Evolutionary conservation across 2,888 invertebrate species (phyloP), one percentile per base, ranked within the genome.

Genomic region (Brachyptera putata): DNA sequence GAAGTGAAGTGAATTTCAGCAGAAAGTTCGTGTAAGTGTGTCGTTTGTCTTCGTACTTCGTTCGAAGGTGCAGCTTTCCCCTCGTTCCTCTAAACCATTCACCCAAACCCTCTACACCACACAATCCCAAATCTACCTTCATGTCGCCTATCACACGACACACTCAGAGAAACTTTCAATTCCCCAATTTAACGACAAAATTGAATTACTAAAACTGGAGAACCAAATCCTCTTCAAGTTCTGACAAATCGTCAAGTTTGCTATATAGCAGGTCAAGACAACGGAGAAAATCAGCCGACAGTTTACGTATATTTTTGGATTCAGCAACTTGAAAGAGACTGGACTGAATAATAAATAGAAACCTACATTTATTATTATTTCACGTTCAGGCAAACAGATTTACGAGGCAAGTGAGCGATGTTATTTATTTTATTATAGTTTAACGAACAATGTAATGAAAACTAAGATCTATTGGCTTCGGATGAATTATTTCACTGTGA

Each of bases 11-110:
- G 53, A 53, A 36, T 36, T 53, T 36, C 53, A 21, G 34, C 34
- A 36, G 34, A 53, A n/a, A 53, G 53, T 53, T 34, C n/a, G 50
- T 50, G 34, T 46, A 50, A 50, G 50, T 50, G 50, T 30, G 34
- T 30, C 26, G 50, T 50, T 53, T 53, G 53, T 53, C 53, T 53
- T 53, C 18, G 36, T 11, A n/a, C 4, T 4, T 4, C 39, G 14
- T 18, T 43, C 43, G n/a, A n/a, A 41, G 41, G 41, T 5, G 5
- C 9, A 16, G 4, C 46, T 46, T 24, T 13, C 46, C 39, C 46
- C 24, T 24, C 3, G 22, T 22, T 24, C 2, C 46, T n/a, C 46
- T 7, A 21, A 21, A 21, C 46, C 46, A 16, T 24, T 14, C 7
- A 3, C 18, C 43, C 43, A 43, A 13, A 13, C 37, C 37, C 37